Base-by-base conservation (phyloP, 2,888 invertebrate genomes). In the Polydesmus complanatus region DNA sequence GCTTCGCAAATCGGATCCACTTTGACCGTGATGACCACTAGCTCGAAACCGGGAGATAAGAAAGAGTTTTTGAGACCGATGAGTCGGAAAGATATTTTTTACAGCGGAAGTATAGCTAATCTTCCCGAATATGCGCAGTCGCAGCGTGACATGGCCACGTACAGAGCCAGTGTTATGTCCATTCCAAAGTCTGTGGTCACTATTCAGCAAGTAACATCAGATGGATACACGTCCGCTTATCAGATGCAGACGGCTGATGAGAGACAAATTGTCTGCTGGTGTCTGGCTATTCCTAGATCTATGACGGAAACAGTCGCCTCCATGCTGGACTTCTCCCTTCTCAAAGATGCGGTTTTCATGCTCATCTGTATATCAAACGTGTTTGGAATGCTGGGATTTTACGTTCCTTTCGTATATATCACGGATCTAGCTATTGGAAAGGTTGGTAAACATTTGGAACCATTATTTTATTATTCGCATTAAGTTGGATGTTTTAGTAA, bases 341-440 rank as follows among this genome's bases (percentile, higher is more conserved):
- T 96, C 61, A 86, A 83, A 66, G 86, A 95, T 77, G 88, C 90
- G 2, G 88, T 90, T 62, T 91, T 96, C 75, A 83, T 92, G 79
- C 77, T 94, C 59, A 90, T 95, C 70, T 91, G 90, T 63, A 81
- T 95, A 59, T 93, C 92, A 65, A 96, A 95, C 74, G 80, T 97
- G 62, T 91, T 97, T 73, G 97, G 96, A 68, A 95, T 97, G 88
- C 88, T 95, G 59, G 96, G 96, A 66, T 83, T 96, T 60, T 95
- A 95, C 75, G 90, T 97, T 66, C 97, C 97, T 49, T 97, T 94
- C 74, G 89, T 94, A 56, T 97, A 91, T 73, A 80, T 97, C 60
- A 89, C 92, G 25, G 88, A 92, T 68, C 85, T 86, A 59, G 88
- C 88, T 14, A 78, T 75, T 63, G 73, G 78, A 61, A 83, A 84